These are phyloP conservation scores for Carpatolechia fugitivella DNA, from an alignment of 2,888 invertebrate species.

Conservation along the genomic window DNA sequence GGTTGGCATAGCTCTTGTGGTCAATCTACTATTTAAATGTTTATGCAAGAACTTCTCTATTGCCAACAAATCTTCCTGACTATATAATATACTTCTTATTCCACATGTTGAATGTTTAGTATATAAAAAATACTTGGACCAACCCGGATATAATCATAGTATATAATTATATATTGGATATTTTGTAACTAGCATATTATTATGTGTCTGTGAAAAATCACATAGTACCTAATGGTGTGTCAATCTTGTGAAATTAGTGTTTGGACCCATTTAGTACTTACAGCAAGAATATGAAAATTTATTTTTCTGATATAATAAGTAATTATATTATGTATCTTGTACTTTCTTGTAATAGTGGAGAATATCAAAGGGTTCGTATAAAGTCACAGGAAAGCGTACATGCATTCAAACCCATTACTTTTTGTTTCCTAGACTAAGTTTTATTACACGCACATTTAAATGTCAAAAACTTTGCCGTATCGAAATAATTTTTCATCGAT, in stretches of 20 bases:
- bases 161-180: slow-evolving; percentile 7
- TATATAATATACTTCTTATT: background rate
- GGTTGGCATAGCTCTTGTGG: too few relatives aligned
- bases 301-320: too few relatives aligned
- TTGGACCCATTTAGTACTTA: background rate
- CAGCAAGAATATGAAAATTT: background rate
- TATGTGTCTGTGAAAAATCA: slow-evolving; percentile 17
- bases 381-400: too few relatives aligned
- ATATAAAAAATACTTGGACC: slow-evolving; percentile 27
- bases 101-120: slow-evolving; percentile 2
- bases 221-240: slow-evolving; percentile 20
- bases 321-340: too few relatives aligned
- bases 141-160: slow-evolving; percentile 26
- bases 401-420: too few relatives aligned
- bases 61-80: background rate
- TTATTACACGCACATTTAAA: too few relatives aligned
- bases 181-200: slow-evolving; percentile 10
- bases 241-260: slow-evolving; percentile 10
- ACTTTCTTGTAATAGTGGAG: too few relatives aligned
- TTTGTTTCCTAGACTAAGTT: too few relatives aligned
- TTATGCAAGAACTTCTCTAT: background rate
- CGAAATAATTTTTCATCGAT: too few relatives aligned
- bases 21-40: too few relatives aligned
- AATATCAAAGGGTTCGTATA: too few relatives aligned
- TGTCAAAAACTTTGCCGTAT: too few relatives aligned